These are phyloP conservation scores for Alectoris magna DNA, from an alignment of 2,797 vertebrate species.

Conservation along the genomic window DNA sequence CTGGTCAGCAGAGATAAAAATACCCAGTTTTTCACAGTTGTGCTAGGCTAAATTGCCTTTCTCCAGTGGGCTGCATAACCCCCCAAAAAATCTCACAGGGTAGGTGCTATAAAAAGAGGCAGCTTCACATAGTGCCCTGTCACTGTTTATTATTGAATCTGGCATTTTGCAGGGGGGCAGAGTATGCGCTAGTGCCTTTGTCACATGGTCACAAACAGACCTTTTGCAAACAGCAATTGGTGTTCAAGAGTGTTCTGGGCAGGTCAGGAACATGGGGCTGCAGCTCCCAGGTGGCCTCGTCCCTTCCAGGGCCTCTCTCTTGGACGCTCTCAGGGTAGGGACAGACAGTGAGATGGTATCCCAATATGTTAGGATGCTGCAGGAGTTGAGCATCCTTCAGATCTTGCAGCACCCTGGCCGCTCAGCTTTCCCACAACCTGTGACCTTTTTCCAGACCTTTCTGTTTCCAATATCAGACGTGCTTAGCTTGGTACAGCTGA, in stretches of 20 bases:
- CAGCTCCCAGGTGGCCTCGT: fast-evolving
- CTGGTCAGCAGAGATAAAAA: neutral
- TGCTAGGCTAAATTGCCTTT: neutral
- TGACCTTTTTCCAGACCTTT: neutral
- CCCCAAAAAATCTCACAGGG: neutral
- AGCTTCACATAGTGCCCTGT: neutral
- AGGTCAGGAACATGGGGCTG: neutral
- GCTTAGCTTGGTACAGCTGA: neutral
- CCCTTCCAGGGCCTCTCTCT: neutral
- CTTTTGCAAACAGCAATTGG: fast-evolving
- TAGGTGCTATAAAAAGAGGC: neutral
- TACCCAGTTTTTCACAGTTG: neutral
- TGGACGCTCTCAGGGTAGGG: neutral
- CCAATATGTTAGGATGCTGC: neutral
- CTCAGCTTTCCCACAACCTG: neutral
- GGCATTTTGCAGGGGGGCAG: neutral
- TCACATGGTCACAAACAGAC: fast-evolving
- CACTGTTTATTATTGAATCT: neutral
- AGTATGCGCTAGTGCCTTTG: fast-evolving
- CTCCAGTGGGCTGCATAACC: neutral
- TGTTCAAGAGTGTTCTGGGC: fast-evolving
- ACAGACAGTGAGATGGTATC: neutral
- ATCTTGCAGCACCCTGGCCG: neutral
- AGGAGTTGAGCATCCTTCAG: neutral
- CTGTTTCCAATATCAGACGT: neutral